Conservation (phyloP, 1,140 invertebrate species). For the Zaprionus nigranus region DNA sequence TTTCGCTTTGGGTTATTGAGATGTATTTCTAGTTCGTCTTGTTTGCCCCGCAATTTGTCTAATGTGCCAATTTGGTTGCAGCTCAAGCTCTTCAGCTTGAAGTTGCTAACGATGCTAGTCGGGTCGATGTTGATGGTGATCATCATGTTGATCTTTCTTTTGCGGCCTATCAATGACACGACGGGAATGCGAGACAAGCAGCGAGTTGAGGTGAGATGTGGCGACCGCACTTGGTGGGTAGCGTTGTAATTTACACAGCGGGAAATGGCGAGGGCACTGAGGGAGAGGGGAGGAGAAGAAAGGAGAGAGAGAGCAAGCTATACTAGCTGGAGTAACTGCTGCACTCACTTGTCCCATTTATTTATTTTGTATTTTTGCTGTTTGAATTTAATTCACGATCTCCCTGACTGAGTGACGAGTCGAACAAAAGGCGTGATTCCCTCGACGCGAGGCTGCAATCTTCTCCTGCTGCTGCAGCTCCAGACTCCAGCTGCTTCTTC, state of each 20-base stretch:
- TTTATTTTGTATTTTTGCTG: constrained; percentile 79
- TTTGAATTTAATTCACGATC: constrained; percentile 83
- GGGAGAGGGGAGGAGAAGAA: neutral
- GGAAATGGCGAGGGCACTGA: neutral
- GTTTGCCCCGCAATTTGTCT: constrained; percentile 72
- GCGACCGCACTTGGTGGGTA: constrained; percentile 14
- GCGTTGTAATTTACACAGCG: constrained; percentile 76
- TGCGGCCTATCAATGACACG: constrained; percentile 54
- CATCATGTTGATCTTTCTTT: constrained; percentile 14
- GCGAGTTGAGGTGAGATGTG: neutral
- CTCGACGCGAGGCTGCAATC: constrained; percentile 44
- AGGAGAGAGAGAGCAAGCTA: neutral
- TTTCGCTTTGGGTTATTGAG: constrained; percentile 54
- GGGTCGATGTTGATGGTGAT: constrained; percentile 41
- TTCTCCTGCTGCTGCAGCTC: constrained; percentile 46
- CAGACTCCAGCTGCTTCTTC: constrained; percentile 30
- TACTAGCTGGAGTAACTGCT: constrained; percentile 16
- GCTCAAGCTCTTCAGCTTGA: neutral
- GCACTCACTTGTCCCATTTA: constrained; percentile 79
- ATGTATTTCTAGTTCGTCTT: constrained; percentile 43
- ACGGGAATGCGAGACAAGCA: constrained; percentile 36
- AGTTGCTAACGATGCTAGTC: constrained; percentile 19
- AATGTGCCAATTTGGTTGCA: constrained; percentile 76
- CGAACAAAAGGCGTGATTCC: constrained; percentile 35
- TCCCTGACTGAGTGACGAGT: constrained; percentile 35